phyloP scores from a whole-genome alignment of 2,797 vertebrate genomes.

The Microctenopoma lineatum region DNA sequence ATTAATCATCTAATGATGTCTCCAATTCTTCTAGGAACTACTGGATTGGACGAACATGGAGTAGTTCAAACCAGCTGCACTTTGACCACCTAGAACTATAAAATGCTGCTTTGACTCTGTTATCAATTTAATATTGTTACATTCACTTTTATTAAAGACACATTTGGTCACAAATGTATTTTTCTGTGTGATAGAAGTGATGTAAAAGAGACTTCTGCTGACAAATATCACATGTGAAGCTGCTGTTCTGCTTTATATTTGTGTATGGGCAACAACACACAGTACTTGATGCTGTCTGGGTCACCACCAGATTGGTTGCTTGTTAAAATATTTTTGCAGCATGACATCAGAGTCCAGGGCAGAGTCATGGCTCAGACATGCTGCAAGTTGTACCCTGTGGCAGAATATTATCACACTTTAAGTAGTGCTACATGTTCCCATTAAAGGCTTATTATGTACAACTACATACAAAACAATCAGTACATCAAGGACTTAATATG shows the following conservation, averaged over 20 bases:
- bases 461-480: conserved; percentile 30
- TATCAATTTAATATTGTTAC: neutral
- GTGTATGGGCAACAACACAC: neutral
- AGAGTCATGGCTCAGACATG: conserved; percentile 45
- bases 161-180: neutral
- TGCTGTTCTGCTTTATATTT: conserved; percentile 24
- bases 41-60: neutral
- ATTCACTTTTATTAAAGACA: no score
- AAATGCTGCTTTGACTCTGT: neutral
- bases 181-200: conserved; percentile 14
- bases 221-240: neutral
- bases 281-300: conserved; percentile 16
- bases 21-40: neutral
- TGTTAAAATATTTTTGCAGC: conserved; percentile 67
- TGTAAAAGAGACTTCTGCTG: conserved; percentile 17
- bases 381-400: conserved; percentile 27
- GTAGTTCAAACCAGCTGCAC: neutral
- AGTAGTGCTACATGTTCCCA: conserved; percentile 50
- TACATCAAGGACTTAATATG: conserved; percentile 14
- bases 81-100: neutral
- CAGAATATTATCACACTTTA: conserved; percentile 46
- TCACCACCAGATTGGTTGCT: conserved; percentile 31
- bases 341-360: conserved; percentile 52
- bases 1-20: neutral
- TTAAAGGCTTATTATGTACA: conserved; percentile 3